phyloP scores from a whole-genome alignment of 2,113 vertebrate species.

The Trachemys scripta region DNA sequence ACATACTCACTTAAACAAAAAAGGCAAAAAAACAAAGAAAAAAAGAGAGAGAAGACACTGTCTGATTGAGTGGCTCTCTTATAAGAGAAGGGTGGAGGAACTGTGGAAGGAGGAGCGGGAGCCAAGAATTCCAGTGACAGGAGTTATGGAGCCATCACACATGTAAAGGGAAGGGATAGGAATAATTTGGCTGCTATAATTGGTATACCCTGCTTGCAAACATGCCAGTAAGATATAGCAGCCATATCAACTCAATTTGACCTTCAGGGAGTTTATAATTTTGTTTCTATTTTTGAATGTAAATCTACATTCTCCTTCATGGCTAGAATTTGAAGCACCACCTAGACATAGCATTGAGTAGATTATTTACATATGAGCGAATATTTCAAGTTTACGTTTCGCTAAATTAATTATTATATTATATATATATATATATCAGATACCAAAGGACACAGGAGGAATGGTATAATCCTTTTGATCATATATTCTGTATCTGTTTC shows the following conservation, averaged over 20 bases:
- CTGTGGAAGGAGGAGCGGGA: neutral
- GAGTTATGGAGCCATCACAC: conserved; percentile 6
- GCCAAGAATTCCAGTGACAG: neutral
- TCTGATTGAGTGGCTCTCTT: neutral
- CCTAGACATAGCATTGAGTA: neutral
- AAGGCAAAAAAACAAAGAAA: neutral
- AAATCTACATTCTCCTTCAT: conserved; percentile 6
- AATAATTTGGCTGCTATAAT: neutral
- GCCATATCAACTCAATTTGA: neutral
- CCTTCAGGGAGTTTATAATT: neutral
- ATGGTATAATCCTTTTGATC: conserved; percentile 29
- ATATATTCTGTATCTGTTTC: conserved; percentile 47
- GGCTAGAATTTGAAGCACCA: neutral
- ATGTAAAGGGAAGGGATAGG: conserved; percentile 19
- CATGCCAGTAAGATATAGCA: neutral
- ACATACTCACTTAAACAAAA: conserved; percentile 40
- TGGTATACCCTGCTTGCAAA: neutral
- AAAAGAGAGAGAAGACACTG: neutral
- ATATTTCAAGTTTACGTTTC: conserved; percentile 40
- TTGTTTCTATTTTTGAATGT: neutral
- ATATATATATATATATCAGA: too few relatives aligned
- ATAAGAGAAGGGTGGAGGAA: neutral
- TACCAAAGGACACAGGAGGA: neutral
- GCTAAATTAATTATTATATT: neutral
- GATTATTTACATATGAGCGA: neutral